These are phyloP conservation scores for Heterocephalus glaber DNA, from an alignment of 2,113 vertebrate species.

Conservation along the genomic window DNA sequence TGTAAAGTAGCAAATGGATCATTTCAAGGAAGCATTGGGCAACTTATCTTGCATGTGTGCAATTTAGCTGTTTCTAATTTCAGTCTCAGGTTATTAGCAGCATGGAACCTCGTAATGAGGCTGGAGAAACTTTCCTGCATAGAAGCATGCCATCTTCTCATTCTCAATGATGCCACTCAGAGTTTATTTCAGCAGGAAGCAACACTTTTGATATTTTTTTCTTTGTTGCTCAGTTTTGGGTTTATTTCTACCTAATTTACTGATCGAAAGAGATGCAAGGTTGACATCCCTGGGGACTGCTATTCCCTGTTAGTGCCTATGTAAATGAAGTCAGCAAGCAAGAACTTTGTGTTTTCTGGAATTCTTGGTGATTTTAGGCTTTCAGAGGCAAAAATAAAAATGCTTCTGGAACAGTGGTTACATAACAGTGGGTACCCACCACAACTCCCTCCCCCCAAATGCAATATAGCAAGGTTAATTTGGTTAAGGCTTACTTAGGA, in stretches of 20 bases:
- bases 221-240: not conserved
- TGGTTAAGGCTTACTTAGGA: not conserved
- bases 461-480: not conserved
- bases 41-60: not conserved
- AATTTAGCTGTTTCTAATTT: constrained; percentile 78
- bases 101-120: constrained; percentile 74
- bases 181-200: constrained; percentile 59
- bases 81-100: constrained; percentile 70
- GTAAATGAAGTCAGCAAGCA: not conserved
- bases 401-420: not conserved
- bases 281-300: constrained; percentile 41
- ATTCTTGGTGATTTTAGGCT: not conserved
- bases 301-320: not conserved
- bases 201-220: constrained; percentile 26
- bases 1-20: constrained; percentile 63
- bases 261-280: constrained; percentile 64
- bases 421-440: not conserved
- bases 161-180: constrained; percentile 74
- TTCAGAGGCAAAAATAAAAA: not conserved
- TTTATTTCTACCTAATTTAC: constrained; percentile 71
- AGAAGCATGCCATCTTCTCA: constrained; percentile 62
- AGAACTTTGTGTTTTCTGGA: not conserved
- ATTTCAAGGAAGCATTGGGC: constrained; percentile 56
- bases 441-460: not conserved
- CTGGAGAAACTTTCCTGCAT: constrained; percentile 63